A percentile compares a stretch with the other conserved stretches of the same genome.
phyloP scores from a whole-genome alignment of 2,113 vertebrate species.

The Tenrec ecaudatus region DNA sequence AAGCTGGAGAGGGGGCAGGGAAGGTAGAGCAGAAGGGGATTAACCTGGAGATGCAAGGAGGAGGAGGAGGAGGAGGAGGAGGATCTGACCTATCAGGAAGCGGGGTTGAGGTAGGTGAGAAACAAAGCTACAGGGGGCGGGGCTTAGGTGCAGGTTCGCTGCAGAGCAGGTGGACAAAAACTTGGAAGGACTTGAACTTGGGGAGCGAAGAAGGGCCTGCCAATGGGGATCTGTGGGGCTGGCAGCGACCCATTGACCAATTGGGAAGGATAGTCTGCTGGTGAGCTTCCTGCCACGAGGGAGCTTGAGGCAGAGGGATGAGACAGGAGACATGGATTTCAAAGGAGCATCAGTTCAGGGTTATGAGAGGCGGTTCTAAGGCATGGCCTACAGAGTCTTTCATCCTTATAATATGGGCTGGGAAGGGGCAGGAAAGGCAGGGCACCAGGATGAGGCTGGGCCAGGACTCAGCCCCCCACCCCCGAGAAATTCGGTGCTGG shows the following conservation, averaged over 20 bases:
- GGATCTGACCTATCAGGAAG: not conserved
- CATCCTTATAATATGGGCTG: not conserved
- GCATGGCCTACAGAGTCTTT: not conserved
- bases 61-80: not conserved
- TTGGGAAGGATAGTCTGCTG: not conserved
- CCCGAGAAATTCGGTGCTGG: not conserved
- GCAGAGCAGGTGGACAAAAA: too few species aligned
- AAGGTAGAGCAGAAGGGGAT: not conserved
- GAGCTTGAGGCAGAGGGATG: slow-evolving; percentile 44
- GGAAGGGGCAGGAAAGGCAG: not conserved
- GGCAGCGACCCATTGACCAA: not conserved
- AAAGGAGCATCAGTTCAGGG: not conserved
- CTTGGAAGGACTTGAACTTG: not conserved
- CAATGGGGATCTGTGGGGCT: not conserved
- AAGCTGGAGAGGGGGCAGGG: not conserved
- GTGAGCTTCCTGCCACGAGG: not conserved
- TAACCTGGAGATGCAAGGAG: not conserved
- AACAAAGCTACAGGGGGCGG: not conserved
- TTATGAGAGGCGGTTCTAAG: not conserved
- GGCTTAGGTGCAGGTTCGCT: not conserved
- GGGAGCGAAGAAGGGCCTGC: not conserved
- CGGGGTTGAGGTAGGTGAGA: not conserved
- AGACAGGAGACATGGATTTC: not conserved
- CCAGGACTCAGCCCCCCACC: not conserved
- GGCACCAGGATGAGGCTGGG: not conserved